Percentiles rank a stretch among this genome's conserved stretches.
These are phyloP conservation scores for Phrixothrix hirtus DNA, from an alignment of 2,888 invertebrate genomes.

Conservation along the genomic window DNA sequence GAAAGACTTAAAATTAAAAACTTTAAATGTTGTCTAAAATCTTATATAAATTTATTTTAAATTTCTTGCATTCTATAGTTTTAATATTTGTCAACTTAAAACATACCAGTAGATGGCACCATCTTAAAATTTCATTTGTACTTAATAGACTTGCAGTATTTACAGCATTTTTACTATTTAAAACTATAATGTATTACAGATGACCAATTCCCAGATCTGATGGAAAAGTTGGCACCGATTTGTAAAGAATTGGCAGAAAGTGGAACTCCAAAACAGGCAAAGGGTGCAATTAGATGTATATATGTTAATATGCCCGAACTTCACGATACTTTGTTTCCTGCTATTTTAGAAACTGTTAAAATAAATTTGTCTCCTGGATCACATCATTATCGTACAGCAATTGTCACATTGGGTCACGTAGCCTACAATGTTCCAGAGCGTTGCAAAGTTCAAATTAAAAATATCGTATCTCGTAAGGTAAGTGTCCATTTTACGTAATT, in stretches of 20 bases:
- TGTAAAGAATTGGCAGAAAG: constrained; percentile 87
- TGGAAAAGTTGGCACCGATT: constrained; percentile 79
- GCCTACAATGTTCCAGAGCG: constrained; percentile 89
- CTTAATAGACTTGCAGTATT: too few species aligned
- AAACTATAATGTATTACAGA: constrained; percentile 53
- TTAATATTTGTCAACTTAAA: too few species aligned
- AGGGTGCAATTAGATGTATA: constrained; percentile 93
- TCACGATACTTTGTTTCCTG: constrained; percentile 78
- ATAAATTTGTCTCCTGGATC: constrained; percentile 74
- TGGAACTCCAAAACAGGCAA: constrained; percentile 94
- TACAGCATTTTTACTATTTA: too few species aligned
- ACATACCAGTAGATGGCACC: too few species aligned
- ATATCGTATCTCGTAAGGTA: constrained; percentile 89
- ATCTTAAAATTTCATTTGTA: too few species aligned
- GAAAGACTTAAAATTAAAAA: too few species aligned
- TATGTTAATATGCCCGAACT: constrained; percentile 77
- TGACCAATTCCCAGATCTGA: constrained; percentile 74
- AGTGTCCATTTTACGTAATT: too few species aligned
- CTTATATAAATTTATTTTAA: too few species aligned
- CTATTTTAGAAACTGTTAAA: constrained; percentile 80
- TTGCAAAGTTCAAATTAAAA: constrained; percentile 89
- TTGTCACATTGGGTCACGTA: constrained; percentile 93
- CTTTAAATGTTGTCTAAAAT: too few species aligned
- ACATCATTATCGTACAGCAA: constrained; percentile 87
- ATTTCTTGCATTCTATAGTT: too few species aligned